phyloP scores from a whole-genome alignment of 2,888 invertebrate genomes.

The Cephonodes hylas region DNA sequence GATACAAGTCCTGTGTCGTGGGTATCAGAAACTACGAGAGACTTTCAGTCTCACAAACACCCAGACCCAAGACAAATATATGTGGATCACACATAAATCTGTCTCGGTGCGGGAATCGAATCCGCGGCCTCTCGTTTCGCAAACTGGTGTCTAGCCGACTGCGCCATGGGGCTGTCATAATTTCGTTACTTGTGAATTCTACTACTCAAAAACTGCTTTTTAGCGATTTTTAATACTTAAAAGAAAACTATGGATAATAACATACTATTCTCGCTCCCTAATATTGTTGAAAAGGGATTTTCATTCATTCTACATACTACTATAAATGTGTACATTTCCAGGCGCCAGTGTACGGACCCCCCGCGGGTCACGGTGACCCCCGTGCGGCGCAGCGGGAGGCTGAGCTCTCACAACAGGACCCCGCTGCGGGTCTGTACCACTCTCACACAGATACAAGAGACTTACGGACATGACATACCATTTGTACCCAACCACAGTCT shows the following conservation, averaged over 20 bases:
- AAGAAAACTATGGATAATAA: too few species aligned
- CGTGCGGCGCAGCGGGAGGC: constrained; percentile 69
- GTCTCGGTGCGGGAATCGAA: too few species aligned
- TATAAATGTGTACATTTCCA: constrained; percentile 25
- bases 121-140: too few species aligned
- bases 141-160: too few species aligned
- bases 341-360: constrained; percentile 38
- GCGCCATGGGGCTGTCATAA: too few species aligned
- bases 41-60: too few species aligned
- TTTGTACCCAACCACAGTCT: constrained; percentile 14
- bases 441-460: background rate
- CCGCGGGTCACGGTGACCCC: constrained; percentile 69
- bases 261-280: background rate
- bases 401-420: constrained; percentile 24
- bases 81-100: too few species aligned
- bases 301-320: background rate
- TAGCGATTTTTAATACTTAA: background rate
- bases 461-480: background rate
- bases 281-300: background rate
- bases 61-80: too few species aligned
- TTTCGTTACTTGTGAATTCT: background rate
- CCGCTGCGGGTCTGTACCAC: constrained; percentile 7
- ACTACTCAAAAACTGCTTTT: background rate
- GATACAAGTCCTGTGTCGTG: too few species aligned
- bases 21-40: too few species aligned